Evolutionary conservation across 1,140 invertebrate species (phyloP).

Genomic region (Drosophila eugracilis): DNA sequence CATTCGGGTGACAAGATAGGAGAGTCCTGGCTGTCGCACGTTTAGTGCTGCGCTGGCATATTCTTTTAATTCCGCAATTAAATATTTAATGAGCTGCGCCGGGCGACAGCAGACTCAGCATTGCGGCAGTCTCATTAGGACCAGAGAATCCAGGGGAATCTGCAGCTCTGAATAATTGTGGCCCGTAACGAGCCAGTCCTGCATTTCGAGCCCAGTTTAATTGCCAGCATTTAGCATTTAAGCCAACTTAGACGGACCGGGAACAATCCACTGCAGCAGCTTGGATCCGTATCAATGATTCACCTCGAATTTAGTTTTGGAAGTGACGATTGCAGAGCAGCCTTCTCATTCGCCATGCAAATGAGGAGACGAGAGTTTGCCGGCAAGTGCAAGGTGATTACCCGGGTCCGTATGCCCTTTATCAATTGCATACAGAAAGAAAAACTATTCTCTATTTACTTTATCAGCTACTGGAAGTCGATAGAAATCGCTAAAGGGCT

Average conservation of each 20-base stretch:
- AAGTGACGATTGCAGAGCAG: not conserved
- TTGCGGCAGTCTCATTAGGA: constrained; percentile 55
- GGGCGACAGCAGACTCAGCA: constrained; percentile 33
- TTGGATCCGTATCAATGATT: constrained; percentile 21
- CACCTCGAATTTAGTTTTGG: constrained; percentile 9
- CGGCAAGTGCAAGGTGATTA: constrained; percentile 17
- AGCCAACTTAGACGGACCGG: constrained; percentile 14
- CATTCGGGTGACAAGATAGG: constrained; percentile 35
- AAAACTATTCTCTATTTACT: too few species aligned
- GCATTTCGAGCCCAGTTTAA: constrained; percentile 8
- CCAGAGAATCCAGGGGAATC: not conserved
- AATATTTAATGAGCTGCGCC: constrained; percentile 72
- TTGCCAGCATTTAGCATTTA: constrained; percentile 4
- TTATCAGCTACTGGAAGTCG: too few species aligned
- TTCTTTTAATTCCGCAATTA: constrained; percentile 79
- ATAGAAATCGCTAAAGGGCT: not conserved
- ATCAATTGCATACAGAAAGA: not conserved
- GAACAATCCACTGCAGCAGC: not conserved
- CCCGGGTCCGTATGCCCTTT: not conserved
- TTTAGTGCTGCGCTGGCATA: constrained; percentile 63
- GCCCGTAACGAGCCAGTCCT: not conserved
- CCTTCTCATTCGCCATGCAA: constrained; percentile 14
- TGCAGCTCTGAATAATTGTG: constrained; percentile 63
- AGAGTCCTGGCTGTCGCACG: constrained; percentile 8
- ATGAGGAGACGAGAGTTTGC: constrained; percentile 13